These are phyloP conservation scores for Pluvialis apricaria DNA, from an alignment of 2,113 vertebrate species.

Conservation along the genomic window DNA sequence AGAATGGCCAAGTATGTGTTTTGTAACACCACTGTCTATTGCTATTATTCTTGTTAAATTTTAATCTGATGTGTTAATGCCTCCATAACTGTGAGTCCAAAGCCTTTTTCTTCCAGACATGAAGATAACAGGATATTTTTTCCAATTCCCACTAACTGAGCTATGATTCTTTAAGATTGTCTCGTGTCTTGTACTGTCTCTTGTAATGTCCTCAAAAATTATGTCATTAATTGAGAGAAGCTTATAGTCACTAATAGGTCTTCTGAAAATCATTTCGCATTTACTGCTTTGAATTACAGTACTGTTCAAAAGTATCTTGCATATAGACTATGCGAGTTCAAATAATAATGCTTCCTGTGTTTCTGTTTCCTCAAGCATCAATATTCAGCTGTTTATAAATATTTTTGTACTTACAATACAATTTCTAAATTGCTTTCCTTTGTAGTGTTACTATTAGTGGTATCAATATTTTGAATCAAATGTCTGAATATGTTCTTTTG, in stretches of 20 bases:
- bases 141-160: slow-evolving; percentile 9
- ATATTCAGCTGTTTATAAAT: background rate
- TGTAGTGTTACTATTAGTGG: background rate
- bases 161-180: background rate
- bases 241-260: background rate
- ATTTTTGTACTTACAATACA: background rate
- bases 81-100: background rate
- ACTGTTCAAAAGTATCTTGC: background rate
- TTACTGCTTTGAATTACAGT: background rate
- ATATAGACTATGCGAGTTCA: background rate
- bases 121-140: background rate
- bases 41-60: background rate
- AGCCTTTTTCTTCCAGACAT: background rate
- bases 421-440: background rate
- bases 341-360: background rate
- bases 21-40: background rate
- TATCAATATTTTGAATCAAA: background rate
- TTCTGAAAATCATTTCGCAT: background rate
- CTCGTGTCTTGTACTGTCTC: background rate
- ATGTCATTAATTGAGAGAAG: background rate
- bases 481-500: background rate
- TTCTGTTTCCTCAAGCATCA: background rate
- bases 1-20: background rate
- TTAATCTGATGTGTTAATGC: background rate
- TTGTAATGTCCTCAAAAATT: background rate